phyloP scores from a whole-genome alignment of 1,140 invertebrate species.

The Charaxes varanes region DNA sequence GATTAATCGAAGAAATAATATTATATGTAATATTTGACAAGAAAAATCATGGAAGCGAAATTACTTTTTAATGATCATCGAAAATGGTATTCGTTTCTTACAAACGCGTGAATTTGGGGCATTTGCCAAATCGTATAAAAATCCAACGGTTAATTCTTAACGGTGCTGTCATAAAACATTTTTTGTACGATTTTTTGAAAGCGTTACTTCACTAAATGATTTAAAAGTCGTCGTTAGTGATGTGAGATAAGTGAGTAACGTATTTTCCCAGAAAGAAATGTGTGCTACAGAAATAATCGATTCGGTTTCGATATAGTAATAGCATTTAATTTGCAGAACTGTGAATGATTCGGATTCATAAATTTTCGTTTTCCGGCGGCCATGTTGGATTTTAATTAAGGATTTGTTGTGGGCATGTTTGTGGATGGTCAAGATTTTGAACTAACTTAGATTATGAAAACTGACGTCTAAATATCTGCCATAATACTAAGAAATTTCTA shows the following conservation, averaged over 20 bases:
- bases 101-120: too few species aligned
- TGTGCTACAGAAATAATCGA: conserved; percentile 6
- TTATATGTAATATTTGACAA: too few species aligned
- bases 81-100: too few species aligned
- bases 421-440: too few species aligned
- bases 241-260: conserved; percentile 12
- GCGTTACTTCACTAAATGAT: conserved; percentile 17
- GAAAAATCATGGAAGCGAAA: too few species aligned
- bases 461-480: too few species aligned
- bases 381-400: conserved; percentile 2
- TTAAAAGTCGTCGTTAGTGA: conserved; percentile 9
- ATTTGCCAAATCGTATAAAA: too few species aligned
- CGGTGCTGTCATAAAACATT: conserved; percentile 20
- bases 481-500: too few species aligned
- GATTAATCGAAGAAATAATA: too few species aligned
- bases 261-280: conserved; percentile 1
- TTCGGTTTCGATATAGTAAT: conserved; percentile 8
- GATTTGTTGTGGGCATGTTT: too few species aligned
- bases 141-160: conserved; percentile 27
- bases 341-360: conserved; percentile 2
- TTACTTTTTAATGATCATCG: too few species aligned
- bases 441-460: too few species aligned
- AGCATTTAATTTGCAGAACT: conserved; percentile 1
- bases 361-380: not conserved
- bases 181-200: conserved; percentile 16